These are phyloP conservation scores for Scaptomyza graminum DNA, from an alignment of 1,140 invertebrate species.

Conservation along the genomic window DNA sequence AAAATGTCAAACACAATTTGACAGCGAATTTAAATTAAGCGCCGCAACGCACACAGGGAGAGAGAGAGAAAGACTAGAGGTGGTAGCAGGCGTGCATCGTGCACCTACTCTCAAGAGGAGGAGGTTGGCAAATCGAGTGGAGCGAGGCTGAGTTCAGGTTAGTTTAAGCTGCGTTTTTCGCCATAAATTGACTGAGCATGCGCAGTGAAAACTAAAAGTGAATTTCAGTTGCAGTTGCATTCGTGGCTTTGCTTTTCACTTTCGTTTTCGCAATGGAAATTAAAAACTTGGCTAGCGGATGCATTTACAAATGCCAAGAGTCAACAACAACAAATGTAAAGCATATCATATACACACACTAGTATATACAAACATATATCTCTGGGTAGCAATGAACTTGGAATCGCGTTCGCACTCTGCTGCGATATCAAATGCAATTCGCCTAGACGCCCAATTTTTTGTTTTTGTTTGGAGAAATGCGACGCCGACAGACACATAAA, in stretches of 20 bases:
- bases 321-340: slow-evolving; percentile 16
- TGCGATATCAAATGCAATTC: slow-evolving; percentile 43
- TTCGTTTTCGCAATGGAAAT: slow-evolving; percentile 77
- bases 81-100: background rate
- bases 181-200: slow-evolving; percentile 72
- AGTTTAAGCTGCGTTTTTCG: slow-evolving; percentile 42
- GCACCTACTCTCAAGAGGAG: background rate
- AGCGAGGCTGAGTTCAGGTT: background rate
- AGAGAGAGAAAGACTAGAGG: background rate
- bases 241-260: slow-evolving; percentile 71
- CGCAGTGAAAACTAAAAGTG: slow-evolving; percentile 68
- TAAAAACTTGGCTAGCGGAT: slow-evolving; percentile 80
- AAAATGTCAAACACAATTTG: slow-evolving; percentile 78
- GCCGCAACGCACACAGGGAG: slow-evolving; percentile 1
- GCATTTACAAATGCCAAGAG: slow-evolving; percentile 60
- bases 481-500: slow-evolving; percentile 63
- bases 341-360: background rate
- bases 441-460: slow-evolving; percentile 52
- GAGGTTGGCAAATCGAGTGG: slow-evolving; percentile 1
- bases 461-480: slow-evolving; percentile 68
- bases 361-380: slow-evolving; percentile 9
- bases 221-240: slow-evolving; percentile 56
- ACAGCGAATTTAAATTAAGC: slow-evolving; percentile 64
- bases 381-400: slow-evolving; percentile 72
- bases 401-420: slow-evolving; percentile 21